phyloP scores from a whole-genome alignment of 2,113 vertebrate species.

The Otus sunia region DNA sequence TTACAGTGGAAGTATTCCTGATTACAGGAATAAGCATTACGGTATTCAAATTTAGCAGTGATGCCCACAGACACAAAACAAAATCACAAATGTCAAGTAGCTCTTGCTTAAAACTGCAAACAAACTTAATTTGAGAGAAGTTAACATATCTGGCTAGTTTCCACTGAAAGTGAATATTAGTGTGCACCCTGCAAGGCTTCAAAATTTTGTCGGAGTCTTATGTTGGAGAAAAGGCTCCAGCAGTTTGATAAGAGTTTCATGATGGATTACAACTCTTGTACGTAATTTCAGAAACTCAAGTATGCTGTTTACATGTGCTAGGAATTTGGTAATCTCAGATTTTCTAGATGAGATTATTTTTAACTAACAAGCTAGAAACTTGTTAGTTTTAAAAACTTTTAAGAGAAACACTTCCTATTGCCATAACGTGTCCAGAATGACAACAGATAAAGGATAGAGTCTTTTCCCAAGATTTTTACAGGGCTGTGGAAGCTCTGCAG shows the following conservation, averaged over 20 bases:
- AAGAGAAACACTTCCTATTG: neutral
- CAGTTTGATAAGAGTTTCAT: neutral
- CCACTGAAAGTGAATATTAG: neutral
- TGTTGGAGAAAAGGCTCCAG: neutral
- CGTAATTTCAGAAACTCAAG: neutral
- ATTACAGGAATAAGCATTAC: neutral
- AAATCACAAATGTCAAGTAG: neutral
- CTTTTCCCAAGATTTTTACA: neutral
- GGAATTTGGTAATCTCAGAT: neutral
- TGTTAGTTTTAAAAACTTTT: neutral
- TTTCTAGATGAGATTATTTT: neutral
- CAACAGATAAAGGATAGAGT: neutral
- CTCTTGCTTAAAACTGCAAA: neutral
- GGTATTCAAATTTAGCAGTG: neutral
- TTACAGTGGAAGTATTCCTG: neutral
- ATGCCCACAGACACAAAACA: neutral
- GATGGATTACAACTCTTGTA: neutral
- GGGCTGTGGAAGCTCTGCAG: neutral
- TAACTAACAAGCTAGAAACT: neutral
- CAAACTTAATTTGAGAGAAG: neutral
- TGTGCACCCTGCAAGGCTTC: neutral
- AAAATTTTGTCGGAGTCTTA: neutral
- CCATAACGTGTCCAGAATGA: neutral
- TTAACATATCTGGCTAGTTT: neutral
- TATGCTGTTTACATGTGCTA: neutral